Evolutionary conservation across 1,140 invertebrate genomes (phyloP).

Genomic region (Nylanderia fulva): DNA sequence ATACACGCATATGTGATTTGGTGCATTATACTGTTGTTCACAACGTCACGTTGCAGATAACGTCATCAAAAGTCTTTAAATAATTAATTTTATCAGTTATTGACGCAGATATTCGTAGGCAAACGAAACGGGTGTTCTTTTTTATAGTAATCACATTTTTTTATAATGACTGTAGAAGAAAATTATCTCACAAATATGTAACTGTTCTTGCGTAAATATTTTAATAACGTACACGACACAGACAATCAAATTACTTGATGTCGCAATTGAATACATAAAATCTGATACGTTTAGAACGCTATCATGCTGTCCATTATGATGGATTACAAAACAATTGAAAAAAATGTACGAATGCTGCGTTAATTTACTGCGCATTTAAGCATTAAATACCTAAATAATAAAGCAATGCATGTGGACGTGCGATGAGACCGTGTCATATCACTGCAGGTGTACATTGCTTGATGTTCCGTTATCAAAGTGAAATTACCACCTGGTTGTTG

Average conservation of each 20-base stretch:
- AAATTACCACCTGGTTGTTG: no score
- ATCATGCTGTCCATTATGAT: background rate
- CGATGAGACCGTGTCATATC: no score
- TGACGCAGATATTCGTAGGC: no score
- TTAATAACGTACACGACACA: background rate
- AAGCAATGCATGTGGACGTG: no score
- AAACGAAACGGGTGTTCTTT: background rate
- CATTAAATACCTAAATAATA: no score
- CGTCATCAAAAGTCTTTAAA: background rate
- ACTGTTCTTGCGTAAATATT: background rate
- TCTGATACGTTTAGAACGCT: background rate
- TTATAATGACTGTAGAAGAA: background rate
- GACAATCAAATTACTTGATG: background rate
- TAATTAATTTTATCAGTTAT: constrained; percentile 22
- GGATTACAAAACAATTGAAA: no score
- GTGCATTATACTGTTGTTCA: no score
- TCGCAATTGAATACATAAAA: background rate
- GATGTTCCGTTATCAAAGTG: no score
- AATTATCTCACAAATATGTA: constrained; percentile 1
- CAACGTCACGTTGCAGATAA: no score
- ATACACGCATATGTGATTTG: background rate
- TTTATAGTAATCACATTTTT: background rate
- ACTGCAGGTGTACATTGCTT: no score
- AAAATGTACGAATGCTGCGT: no score
- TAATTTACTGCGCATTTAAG: no score